phyloP scores from a whole-genome alignment of 2,888 invertebrate genomes.

The Clivina fossor region DNA sequence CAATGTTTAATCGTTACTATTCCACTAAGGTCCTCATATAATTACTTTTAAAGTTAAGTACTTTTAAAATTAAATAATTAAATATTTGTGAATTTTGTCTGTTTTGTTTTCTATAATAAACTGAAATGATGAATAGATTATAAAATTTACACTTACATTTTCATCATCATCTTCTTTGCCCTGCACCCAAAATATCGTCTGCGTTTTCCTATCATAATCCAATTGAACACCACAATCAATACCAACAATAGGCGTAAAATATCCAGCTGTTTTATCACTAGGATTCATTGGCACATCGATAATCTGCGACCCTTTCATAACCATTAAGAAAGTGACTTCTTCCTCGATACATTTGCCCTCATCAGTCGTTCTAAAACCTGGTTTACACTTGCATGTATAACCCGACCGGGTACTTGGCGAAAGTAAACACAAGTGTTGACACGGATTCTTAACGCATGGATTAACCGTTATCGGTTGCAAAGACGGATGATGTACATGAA shows the following conservation, averaged over 20 bases:
- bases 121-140: too few relatives aligned
- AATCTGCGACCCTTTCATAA: conserved; percentile 86
- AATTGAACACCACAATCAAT: conserved; percentile 85
- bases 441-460: conserved; percentile 75
- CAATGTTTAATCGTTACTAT: conserved; percentile 15
- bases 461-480: conserved; percentile 79
- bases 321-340: conserved; percentile 85
- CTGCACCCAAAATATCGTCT: conserved; percentile 86
- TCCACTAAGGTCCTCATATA: too few relatives aligned
- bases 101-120: too few relatives aligned
- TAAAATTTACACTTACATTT: conserved; percentile 52
- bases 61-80: too few relatives aligned
- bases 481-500: conserved; percentile 93
- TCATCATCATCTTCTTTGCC: conserved; percentile 75
- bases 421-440: conserved; percentile 89
- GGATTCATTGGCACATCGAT: conserved; percentile 79
- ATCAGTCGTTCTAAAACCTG: conserved; percentile 71
- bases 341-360: conserved; percentile 80
- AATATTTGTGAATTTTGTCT: too few relatives aligned
- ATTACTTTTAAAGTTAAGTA: too few relatives aligned
- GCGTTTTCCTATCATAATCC: conserved; percentile 87
- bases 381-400: conserved; percentile 89
- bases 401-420: conserved; percentile 72
- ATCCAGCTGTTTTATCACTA: conserved; percentile 75
- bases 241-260: conserved; percentile 84